Evolutionary conservation across 2,888 invertebrate species (phyloP).

Genomic region (Amphipyra berbera): DNA sequence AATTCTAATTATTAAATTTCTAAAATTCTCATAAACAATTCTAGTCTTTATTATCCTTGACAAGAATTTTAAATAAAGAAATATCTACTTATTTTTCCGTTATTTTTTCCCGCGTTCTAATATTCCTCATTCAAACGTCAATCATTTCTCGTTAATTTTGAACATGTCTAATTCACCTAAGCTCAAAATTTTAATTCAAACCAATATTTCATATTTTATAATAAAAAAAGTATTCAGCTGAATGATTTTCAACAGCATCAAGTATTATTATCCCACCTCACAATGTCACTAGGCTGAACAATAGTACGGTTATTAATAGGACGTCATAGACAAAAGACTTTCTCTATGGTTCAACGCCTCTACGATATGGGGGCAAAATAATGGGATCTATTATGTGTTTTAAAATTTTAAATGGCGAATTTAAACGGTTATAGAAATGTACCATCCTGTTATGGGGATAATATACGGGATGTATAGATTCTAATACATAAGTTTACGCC

Average conservation of each 20-base stretch:
- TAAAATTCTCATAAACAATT: too few relatives aligned
- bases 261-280: conserved; percentile 29
- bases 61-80: too few relatives aligned
- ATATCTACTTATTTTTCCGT: too few relatives aligned
- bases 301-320: conserved; percentile 61
- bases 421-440: conserved; percentile 16
- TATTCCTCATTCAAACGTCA: conserved; percentile 2
- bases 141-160: conserved; percentile 3
- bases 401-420: conserved; percentile 40
- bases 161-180: conserved; percentile 26
- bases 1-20: too few relatives aligned
- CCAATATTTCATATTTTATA: conserved; percentile 2
- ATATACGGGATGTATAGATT: conserved; percentile 16
- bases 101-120: neutral
- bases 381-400: conserved; percentile 49
- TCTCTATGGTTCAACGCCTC: conserved; percentile 67
- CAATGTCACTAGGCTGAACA: conserved; percentile 48
- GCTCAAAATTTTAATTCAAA: conserved; percentile 13
- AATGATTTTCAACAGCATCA: conserved; percentile 37
- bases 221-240: conserved; percentile 19
- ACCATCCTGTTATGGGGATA: conserved; percentile 1
- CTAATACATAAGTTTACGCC: neutral
- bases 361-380: conserved; percentile 59
- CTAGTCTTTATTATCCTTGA: too few relatives aligned
- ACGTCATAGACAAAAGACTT: conserved; percentile 64